Evolutionary conservation across 2,113 vertebrate species (phyloP).

Genomic region (Nestor notabilis): DNA sequence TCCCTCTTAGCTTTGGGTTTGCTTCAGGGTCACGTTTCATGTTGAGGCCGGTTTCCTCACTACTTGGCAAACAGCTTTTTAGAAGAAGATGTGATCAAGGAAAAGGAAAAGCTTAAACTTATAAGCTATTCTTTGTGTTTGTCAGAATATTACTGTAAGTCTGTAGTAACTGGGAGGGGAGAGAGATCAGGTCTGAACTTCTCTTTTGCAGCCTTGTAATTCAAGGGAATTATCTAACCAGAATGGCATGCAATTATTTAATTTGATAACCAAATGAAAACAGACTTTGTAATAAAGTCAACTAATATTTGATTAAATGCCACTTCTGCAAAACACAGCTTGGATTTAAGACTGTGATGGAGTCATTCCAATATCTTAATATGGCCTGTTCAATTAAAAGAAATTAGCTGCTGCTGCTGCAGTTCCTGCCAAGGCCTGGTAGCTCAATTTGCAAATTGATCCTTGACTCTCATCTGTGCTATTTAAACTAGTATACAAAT

Average conservation of each 20-base stretch:
- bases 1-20: not conserved
- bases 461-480: constrained; percentile 25
- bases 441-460: constrained; percentile 64
- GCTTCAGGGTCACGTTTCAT: not conserved
- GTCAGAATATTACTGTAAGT: not conserved
- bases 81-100: not conserved
- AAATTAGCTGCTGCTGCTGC: constrained; percentile 60
- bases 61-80: not conserved
- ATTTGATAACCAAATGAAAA: constrained; percentile 61
- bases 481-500: constrained; percentile 20
- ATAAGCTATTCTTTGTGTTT: not conserved
- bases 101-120: not conserved
- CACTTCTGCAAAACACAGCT: constrained; percentile 60
- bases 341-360: constrained; percentile 51
- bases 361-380: constrained; percentile 61
- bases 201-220: not conserved
- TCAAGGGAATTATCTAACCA: constrained; percentile 27
- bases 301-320: constrained; percentile 69
- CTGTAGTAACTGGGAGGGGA: not conserved
- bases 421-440: constrained; percentile 49
- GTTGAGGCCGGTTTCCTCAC: not conserved
- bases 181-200: not conserved
- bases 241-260: constrained; percentile 46
- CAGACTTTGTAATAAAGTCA: constrained; percentile 57
- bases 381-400: constrained; percentile 63